Conservation (phyloP, 2,888 invertebrate genomes). For the Ommatoiulus sabulosus region DNA sequence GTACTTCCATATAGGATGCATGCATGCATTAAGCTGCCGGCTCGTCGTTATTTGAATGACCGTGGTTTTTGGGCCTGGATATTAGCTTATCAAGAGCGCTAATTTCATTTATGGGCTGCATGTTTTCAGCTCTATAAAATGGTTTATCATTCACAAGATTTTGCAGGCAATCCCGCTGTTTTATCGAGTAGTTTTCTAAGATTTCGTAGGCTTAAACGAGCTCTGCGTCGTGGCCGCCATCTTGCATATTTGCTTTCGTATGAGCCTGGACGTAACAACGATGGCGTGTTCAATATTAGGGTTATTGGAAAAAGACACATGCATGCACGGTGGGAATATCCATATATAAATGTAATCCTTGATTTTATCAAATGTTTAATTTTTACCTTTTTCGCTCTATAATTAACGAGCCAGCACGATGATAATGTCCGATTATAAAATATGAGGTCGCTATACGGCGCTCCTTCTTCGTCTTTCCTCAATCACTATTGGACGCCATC, state of each 20-base stretch:
- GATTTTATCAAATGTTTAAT: neutral
- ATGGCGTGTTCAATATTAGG: neutral
- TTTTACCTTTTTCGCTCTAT: constrained; percentile 4
- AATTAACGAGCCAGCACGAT: neutral
- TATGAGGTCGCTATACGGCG: neutral
- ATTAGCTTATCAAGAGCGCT: constrained; percentile 50
- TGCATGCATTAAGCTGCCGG: neutral
- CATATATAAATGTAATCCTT: neutral
- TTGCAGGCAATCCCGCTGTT: constrained; percentile 50
- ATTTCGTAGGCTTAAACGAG: constrained; percentile 10
- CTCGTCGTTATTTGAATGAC: neutral
- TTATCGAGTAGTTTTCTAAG: constrained; percentile 50
- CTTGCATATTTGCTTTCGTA: neutral
- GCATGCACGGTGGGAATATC: neutral
- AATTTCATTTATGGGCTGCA: constrained; percentile 44
- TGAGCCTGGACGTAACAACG: neutral
- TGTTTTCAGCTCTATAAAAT: neutral
- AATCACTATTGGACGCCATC: constrained; percentile 12
- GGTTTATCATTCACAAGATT: constrained; percentile 23
- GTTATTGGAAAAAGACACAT: neutral
- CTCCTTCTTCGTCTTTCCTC: neutral
- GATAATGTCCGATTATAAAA: neutral
- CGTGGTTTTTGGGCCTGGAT: neutral
- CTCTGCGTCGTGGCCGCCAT: neutral
- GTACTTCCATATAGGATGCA: neutral